Percentiles rank a stretch among this genome's conserved stretches.
These are phyloP conservation scores for Gasterosteus aculeatus DNA, from an alignment of 2,113 vertebrate species.

Conservation along the genomic window DNA sequence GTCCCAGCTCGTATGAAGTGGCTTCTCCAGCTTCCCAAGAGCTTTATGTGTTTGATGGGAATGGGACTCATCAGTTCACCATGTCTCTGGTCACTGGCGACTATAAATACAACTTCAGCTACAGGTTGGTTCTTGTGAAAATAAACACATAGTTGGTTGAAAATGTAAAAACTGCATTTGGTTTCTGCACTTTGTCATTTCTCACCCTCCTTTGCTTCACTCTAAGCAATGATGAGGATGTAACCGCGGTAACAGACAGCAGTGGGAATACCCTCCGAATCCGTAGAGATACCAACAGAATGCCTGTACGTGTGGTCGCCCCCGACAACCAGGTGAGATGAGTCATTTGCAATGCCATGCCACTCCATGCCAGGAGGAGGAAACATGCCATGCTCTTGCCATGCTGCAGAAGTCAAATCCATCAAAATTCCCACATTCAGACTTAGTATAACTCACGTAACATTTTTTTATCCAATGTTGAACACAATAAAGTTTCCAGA, in stretches of 20 bases:
- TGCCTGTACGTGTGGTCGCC: conserved; percentile 95
- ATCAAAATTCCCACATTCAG: neutral
- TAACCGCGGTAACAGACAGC: conserved; percentile 94
- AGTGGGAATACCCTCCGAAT: conserved; percentile 95
- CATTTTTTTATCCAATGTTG: neutral
- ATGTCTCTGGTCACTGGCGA: conserved; percentile 94
- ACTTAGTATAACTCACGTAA: neutral
- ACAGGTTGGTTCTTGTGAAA: conserved; percentile 72
- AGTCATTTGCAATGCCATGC: neutral
- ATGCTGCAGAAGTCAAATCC: neutral
- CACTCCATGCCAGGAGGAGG: no score
- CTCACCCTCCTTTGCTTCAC: neutral
- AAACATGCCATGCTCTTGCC: no score
- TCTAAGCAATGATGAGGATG: conserved; percentile 92
- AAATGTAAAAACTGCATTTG: neutral
- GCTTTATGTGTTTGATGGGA: conserved; percentile 95
- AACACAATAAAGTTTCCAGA: neutral
- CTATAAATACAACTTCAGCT: conserved; percentile 98
- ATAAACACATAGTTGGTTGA: neutral
- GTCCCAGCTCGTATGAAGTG: conserved; percentile 89
- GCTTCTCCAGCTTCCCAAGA: conserved; percentile 94
- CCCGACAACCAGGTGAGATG: conserved; percentile 96
- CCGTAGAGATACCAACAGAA: conserved; percentile 92
- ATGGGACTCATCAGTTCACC: conserved; percentile 96
- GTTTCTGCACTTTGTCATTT: neutral